These are phyloP conservation scores for Phoxinus phoxinus DNA, from an alignment of 2,113 vertebrate genomes.

Conservation along the genomic window DNA sequence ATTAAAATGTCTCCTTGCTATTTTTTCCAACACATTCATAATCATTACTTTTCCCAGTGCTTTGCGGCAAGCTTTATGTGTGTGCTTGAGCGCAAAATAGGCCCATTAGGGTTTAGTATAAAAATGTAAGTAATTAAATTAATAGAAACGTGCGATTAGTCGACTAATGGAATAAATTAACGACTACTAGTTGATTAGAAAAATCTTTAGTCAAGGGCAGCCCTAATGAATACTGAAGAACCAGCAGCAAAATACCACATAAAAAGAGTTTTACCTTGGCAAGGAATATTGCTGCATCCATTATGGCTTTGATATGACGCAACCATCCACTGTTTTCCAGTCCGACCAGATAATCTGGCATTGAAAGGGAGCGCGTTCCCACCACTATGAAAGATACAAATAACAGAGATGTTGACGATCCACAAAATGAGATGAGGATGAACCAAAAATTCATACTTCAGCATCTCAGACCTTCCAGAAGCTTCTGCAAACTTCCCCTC, in stretches of 20 bases:
- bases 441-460: not conserved
- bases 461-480: constrained; percentile 85
- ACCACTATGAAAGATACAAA: constrained; percentile 75
- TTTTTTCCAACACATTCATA: too few relatives aligned
- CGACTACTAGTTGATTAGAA: too few relatives aligned
- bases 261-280: constrained; percentile 79
- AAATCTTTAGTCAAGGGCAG: too few relatives aligned
- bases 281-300: constrained; percentile 92
- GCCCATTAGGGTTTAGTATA: too few relatives aligned
- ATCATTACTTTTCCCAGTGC: too few relatives aligned
- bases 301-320: constrained; percentile 91
- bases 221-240: not conserved
- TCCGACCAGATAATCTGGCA: constrained; percentile 90
- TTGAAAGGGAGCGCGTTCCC: constrained; percentile 84
- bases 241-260: not conserved
- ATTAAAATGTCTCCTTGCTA: too few relatives aligned
- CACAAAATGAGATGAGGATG: not conserved
- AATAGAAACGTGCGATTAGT: too few relatives aligned
- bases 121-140: too few relatives aligned
- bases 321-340: constrained; percentile 93
- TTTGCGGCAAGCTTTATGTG: too few relatives aligned
- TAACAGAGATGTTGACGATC: not conserved
- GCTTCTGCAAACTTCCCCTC: constrained; percentile 93
- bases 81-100: too few relatives aligned
- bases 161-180: too few relatives aligned